These are phyloP conservation scores for Macaria liturata DNA, from an alignment of 2,888 invertebrate genomes.

Conservation along the genomic window DNA sequence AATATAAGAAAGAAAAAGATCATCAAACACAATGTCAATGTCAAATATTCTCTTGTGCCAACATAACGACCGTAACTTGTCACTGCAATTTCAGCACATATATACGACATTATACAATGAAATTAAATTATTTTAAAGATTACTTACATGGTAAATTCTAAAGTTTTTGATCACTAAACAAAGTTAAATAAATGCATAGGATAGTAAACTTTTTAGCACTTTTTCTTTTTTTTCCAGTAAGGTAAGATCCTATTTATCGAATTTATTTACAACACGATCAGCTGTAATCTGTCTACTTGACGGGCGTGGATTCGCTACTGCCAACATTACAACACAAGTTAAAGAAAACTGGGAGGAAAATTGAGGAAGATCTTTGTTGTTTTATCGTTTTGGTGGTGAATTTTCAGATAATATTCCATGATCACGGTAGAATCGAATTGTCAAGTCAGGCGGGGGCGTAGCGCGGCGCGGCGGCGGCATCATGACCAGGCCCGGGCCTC, in stretches of 20 bases:
- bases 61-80: too few species aligned
- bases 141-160: too few species aligned
- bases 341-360: conserved; percentile 19
- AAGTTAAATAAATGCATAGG: too few species aligned
- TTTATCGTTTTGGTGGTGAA: conserved; percentile 43
- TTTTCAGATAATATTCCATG: conserved; percentile 67
- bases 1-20: too few species aligned
- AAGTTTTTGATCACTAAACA: too few species aligned
- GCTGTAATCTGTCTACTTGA: conserved; percentile 39
- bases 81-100: too few species aligned
- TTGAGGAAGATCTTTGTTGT: conserved; percentile 33
- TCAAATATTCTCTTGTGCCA: too few species aligned
- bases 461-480: conserved; percentile 33
- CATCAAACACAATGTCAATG: too few species aligned
- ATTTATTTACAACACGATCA: conserved; percentile 34
- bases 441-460: conserved; percentile 35
- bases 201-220: not conserved
- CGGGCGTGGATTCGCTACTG: conserved; percentile 46
- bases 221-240: conserved; percentile 36
- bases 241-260: conserved; percentile 42
- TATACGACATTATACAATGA: too few species aligned
- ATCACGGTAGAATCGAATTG: conserved; percentile 36
- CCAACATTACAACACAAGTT: conserved; percentile 42
- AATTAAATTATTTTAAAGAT: too few species aligned
- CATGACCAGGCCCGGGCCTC: conserved; percentile 85